Evolutionary conservation across 2,113 vertebrate species (phyloP).

Genomic region (Centropus unirufus): DNA sequence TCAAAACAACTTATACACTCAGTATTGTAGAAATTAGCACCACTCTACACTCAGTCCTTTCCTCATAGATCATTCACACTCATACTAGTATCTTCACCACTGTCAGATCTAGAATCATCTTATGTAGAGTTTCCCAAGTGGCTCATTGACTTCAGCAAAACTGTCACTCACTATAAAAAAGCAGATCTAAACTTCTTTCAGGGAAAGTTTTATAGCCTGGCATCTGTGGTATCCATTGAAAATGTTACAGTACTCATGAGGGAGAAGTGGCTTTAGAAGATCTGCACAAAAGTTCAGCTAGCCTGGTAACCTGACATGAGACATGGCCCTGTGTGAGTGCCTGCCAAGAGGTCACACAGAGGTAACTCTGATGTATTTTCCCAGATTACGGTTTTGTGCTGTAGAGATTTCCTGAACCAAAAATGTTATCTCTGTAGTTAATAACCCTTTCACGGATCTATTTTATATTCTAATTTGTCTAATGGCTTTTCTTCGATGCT

Average conservation of each 20-base stretch:
- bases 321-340: background rate
- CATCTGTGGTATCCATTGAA: background rate
- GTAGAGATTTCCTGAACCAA: background rate
- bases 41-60: background rate
- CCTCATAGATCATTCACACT: background rate
- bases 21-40: background rate
- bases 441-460: background rate
- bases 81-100: background rate
- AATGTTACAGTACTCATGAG: background rate
- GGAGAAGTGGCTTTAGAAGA: background rate
- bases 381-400: background rate
- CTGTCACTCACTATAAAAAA: background rate
- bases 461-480: constrained; percentile 11
- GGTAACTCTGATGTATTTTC: too few species aligned
- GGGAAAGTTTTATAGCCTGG: background rate
- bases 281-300: background rate
- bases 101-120: background rate
- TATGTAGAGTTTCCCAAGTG: background rate
- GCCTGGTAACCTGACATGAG: background rate
- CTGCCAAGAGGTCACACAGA: background rate
- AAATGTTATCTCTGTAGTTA: background rate
- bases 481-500: background rate
- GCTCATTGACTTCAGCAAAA: background rate
- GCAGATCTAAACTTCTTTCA: background rate
- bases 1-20: background rate